Conservation (phyloP, 2,888 invertebrate species). For the Teinopalpus imperialis region DNA sequence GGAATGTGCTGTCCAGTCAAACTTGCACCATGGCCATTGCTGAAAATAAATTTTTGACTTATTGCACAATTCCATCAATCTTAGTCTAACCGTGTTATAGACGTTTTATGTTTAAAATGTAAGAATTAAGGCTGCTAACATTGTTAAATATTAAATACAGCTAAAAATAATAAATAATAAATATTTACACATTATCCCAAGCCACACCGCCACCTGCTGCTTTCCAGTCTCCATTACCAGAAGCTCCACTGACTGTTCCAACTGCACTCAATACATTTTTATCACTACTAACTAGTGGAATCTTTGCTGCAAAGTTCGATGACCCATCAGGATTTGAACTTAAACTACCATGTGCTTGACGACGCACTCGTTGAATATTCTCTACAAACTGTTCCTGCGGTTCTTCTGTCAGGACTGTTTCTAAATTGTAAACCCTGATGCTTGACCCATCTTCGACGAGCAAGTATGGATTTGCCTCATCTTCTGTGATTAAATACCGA, state of each 20-base stretch:
- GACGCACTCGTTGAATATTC: constrained; percentile 22
- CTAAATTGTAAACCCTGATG: constrained; percentile 2
- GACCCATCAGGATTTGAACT: constrained; percentile 38
- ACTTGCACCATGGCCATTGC: constrained; percentile 41
- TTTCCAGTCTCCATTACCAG: constrained; percentile 32
- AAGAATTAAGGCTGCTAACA: too few species aligned
- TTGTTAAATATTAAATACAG: too few species aligned
- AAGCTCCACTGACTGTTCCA: constrained; percentile 31
- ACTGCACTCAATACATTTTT: constrained; percentile 35
- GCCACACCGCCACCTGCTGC: constrained; percentile 40
- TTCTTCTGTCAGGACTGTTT: not conserved
- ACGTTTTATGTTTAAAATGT: too few species aligned
- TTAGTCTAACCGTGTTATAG: not conserved
- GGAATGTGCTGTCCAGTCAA: constrained; percentile 43
- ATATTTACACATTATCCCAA: constrained; percentile 44
- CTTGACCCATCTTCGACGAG: constrained; percentile 1
- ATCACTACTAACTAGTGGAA: constrained; percentile 34
- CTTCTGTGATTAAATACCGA: not conserved
- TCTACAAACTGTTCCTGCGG: not conserved
- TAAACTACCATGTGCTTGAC: constrained; percentile 33
- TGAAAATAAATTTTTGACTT: constrained; percentile 20
- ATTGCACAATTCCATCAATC: not conserved
- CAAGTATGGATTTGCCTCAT: not conserved
- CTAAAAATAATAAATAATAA: too few species aligned
- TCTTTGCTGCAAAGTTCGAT: constrained; percentile 32